Conservation (phyloP, 2,888 invertebrate species). For the Heliconius ismenius region DNA sequence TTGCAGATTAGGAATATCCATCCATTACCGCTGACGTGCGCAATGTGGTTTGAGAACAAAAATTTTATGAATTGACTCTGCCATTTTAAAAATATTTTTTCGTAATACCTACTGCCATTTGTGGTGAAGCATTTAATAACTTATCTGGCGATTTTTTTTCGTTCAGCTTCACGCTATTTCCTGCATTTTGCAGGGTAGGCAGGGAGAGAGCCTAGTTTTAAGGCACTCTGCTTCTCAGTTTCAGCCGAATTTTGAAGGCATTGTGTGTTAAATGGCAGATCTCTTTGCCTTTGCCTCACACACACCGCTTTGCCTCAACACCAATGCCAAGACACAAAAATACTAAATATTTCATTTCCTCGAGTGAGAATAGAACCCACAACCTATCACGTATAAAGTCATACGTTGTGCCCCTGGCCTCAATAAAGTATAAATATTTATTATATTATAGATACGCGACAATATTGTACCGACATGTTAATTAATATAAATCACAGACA, state of each 20-base stretch:
- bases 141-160: not conserved
- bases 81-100: not conserved
- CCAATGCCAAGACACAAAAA: not conserved
- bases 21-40: conserved; percentile 13
- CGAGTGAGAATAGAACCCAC: not conserved
- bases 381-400: not conserved
- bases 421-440: no score
- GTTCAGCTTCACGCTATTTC: not conserved
- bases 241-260: no score
- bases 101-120: conserved; percentile 1
- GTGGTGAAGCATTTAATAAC: not conserved
- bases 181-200: not conserved
- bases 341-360: not conserved
- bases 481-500: not conserved
- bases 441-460: no score
- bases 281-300: no score
- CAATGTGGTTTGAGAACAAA: conserved; percentile 13
- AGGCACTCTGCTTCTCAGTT: not conserved
- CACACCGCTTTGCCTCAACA: no score
- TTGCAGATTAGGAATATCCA: conserved; percentile 19
- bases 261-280: no score
- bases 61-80: not conserved
- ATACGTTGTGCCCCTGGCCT: not conserved
- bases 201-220: not conserved
- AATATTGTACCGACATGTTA: no score